Percentiles rank a stretch among this genome's conserved stretches.
Conservation (phyloP, 2,888 invertebrate genomes). For the Noctuana brunneofusca region DNA sequence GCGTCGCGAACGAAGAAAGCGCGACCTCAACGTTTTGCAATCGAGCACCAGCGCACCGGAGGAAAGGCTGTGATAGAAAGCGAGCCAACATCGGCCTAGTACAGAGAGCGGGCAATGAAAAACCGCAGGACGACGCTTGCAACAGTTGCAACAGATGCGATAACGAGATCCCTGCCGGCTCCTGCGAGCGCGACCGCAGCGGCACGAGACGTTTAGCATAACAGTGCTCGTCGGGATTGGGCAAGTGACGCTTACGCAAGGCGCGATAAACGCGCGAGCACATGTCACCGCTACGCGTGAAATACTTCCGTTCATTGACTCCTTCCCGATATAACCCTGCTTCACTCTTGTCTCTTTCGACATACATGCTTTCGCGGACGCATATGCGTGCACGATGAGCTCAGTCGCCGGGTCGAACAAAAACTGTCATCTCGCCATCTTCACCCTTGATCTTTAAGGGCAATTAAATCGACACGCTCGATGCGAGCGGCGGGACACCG, state of each 20-base stretch:
- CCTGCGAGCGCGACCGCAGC: conserved; percentile 52
- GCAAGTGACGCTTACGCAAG: conserved; percentile 77
- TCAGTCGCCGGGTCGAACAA: conserved; percentile 37
- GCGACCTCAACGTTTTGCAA: conserved; percentile 82
- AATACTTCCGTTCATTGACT: conserved; percentile 83
- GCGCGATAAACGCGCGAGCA: conserved; percentile 72
- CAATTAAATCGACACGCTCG: conserved; percentile 56
- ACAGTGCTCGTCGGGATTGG: conserved; percentile 60
- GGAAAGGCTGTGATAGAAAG: conserved; percentile 75
- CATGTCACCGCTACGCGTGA: conserved; percentile 77
- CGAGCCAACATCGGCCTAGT: conserved; percentile 46
- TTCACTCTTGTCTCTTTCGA: conserved; percentile 62
- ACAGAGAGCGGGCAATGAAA: conserved; percentile 34
- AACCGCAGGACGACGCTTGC: conserved; percentile 57
- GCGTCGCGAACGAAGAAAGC: conserved; percentile 81
- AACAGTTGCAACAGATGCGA: conserved; percentile 43
- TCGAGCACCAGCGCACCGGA: conserved; percentile 58
- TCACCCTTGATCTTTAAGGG: conserved; percentile 60
- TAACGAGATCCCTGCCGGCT: conserved; percentile 45
- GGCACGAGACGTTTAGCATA: conserved; percentile 52
- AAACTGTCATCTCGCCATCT: conserved; percentile 43
- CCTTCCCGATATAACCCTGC: conserved; percentile 76
- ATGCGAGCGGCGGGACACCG: conserved; percentile 36
- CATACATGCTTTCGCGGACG: conserved; percentile 59
- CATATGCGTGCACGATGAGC: conserved; percentile 39